Base-by-base conservation (phyloP, 2,888 invertebrate genomes). In the Pseudanteris insignis region DNA sequence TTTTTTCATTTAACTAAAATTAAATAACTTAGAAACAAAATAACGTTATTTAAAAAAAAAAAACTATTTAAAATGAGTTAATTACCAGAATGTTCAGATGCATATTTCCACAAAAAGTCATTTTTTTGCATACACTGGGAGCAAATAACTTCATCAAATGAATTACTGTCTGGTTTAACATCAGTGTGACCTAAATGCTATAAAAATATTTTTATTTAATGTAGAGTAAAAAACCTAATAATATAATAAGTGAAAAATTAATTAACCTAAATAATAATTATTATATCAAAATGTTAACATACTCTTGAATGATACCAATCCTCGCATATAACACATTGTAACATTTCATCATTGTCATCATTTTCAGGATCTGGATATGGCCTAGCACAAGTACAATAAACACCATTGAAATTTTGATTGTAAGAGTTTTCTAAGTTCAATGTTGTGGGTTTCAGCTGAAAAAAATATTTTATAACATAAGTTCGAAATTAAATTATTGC, bases 281-380 rank as follows among this genome's bases (percentile, higher is more conserved):
- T 21, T 5, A 21, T 21, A 5, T 21, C 21, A 21, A 21, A 21
- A 21, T 21, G 21, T n/a, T n/a, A 30, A 51, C 18, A 66, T 77
- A 87, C 87, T 79, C 84, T 81, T 14, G 89, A 85, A 82, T 99
- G 99, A 71, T 89, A 93, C 99, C 99, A 99, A 80, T 99, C 98
- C 79, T 99, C 99, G 80, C 99, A 99, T 44, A 96, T 83, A 32
- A 92, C 84, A 75, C 99, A 99, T 76, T 99, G 98, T 37, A 96
- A 87, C 97, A 98, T 98, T 70, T 92, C 91, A 81, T 96, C 96
- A 44, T 90, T 89, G 25, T 85, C 81, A 2, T 85, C 83, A 74
- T 88, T 87, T 6, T 96, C 94, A 0, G 91, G 90, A 81, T 98
- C 97, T 7, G 98, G 98, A 81, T 97, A 99, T 0, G 96, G 96